phyloP scores from a whole-genome alignment of 2,113 vertebrate species.

The Ptilorrhoa leucosticta region DNA sequence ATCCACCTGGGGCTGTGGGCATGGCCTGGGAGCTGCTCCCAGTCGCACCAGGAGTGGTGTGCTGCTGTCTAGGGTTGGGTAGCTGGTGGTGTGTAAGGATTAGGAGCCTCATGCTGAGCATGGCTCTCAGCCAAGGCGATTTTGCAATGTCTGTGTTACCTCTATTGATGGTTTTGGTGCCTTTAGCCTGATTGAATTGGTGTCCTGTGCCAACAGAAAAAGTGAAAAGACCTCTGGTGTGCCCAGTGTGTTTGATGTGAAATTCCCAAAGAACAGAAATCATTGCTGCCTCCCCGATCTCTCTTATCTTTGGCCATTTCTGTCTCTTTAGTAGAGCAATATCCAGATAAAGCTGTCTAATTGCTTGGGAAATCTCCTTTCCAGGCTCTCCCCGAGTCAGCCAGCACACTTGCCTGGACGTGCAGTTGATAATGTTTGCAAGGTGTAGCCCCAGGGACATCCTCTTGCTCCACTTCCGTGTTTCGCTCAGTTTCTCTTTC shows the following conservation, averaged over 20 bases:
- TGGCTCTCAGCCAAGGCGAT: background rate
- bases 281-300: background rate
- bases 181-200: background rate
- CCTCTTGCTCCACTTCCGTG: background rate
- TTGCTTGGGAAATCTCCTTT: background rate
- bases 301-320: background rate
- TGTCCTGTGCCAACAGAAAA: background rate
- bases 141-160: background rate
- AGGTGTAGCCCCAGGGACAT: background rate
- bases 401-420: fast-evolving
- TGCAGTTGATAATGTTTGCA: fast-evolving
- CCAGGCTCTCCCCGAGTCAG: fast-evolving
- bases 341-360: background rate
- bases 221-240: background rate
- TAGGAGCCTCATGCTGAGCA: background rate
- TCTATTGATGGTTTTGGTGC: background rate
- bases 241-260: background rate
- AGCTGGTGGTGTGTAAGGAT: background rate
- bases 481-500: background rate
- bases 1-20: background rate
- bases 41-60: fast-evolving
- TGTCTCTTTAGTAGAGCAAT: background rate
- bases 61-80: background rate
- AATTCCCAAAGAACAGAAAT: background rate
- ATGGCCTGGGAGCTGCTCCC: background rate